A percentile compares a stretch with the other conserved stretches of the same genome.
Evolutionary conservation across 2,888 invertebrate genomes (phyloP).

Genomic region (Ennomos fuscantarius): DNA sequence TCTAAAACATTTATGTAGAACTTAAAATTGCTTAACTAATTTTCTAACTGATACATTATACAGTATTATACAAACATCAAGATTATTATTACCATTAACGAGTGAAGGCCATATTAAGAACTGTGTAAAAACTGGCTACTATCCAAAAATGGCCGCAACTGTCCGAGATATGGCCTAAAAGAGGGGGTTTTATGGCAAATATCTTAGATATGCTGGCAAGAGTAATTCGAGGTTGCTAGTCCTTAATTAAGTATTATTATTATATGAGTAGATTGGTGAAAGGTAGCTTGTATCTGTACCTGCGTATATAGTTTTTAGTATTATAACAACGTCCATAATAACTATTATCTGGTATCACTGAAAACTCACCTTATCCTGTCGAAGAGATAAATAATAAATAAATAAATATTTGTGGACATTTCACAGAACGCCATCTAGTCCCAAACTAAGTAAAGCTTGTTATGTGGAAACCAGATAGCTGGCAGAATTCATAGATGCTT

Average conservation of each 20-base stretch:
- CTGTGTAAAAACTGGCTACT: constrained; percentile 59
- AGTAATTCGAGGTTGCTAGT: constrained; percentile 32
- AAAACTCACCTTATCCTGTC: no score
- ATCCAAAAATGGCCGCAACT: constrained; percentile 55
- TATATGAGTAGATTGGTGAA: constrained; percentile 22
- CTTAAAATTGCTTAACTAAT: constrained; percentile 6
- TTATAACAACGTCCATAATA: no score
- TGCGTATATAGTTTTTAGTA: neutral
- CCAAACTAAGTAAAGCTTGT: no score
- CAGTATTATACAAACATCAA: constrained; percentile 55
- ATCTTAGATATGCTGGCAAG: constrained; percentile 64
- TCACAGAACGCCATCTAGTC: no score
- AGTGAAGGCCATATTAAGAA: constrained; percentile 56
- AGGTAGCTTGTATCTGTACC: constrained; percentile 7
- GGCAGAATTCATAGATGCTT: no score
- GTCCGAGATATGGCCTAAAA: constrained; percentile 51
- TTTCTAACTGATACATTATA: constrained; percentile 27
- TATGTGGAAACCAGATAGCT: no score
- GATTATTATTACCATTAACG: constrained; percentile 70
- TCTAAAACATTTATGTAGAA: neutral
- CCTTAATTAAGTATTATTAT: constrained; percentile 34
- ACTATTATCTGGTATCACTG: no score
- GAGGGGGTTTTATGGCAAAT: constrained; percentile 55
- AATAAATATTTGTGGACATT: no score
- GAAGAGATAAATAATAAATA: no score